Conservation (phyloP, 2,797 vertebrate species). For the Xenopus petersii region DNA sequence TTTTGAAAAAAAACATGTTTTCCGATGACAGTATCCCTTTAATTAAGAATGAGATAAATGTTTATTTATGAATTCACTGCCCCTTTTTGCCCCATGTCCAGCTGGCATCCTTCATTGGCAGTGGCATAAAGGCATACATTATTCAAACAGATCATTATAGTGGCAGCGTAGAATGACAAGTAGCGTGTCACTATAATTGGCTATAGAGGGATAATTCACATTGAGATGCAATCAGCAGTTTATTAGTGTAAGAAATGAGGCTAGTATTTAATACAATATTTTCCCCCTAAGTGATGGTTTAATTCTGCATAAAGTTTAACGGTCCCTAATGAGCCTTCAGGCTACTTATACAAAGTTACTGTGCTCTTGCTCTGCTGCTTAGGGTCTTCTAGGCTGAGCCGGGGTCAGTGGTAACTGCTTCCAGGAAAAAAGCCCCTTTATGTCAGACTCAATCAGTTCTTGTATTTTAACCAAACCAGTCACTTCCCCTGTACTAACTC, state of each 20-base stretch:
- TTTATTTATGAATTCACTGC: too few relatives aligned
- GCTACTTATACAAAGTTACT: constrained; percentile 16
- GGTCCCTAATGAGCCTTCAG: constrained; percentile 28
- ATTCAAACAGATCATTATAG: constrained; percentile 36
- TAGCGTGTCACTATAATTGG: constrained; percentile 36
- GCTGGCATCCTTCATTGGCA: constrained; percentile 32
- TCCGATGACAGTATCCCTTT: too few relatives aligned
- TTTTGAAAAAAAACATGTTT: too few relatives aligned
- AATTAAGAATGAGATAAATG: too few relatives aligned
- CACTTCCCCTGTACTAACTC: constrained; percentile 36
- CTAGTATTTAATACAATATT: constrained; percentile 23
- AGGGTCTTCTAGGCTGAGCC: constrained; percentile 48
- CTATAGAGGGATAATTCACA: constrained; percentile 33
- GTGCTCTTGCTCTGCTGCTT: constrained; percentile 16
- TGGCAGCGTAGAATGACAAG: constrained; percentile 10
- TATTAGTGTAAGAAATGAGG: constrained; percentile 5
- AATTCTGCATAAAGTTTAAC: constrained; percentile 26
- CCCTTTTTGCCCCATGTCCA: not conserved
- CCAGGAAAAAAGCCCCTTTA: constrained; percentile 49
- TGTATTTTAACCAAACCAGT: constrained; percentile 43
- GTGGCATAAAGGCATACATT: constrained; percentile 34
- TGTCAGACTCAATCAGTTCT: constrained; percentile 46
- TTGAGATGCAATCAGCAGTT: constrained; percentile 14
- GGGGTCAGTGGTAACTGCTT: constrained; percentile 49
- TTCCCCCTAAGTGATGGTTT: constrained; percentile 28